phyloP scores from a whole-genome alignment of 2,113 vertebrate species.

The Podarcis cretensis region DNA sequence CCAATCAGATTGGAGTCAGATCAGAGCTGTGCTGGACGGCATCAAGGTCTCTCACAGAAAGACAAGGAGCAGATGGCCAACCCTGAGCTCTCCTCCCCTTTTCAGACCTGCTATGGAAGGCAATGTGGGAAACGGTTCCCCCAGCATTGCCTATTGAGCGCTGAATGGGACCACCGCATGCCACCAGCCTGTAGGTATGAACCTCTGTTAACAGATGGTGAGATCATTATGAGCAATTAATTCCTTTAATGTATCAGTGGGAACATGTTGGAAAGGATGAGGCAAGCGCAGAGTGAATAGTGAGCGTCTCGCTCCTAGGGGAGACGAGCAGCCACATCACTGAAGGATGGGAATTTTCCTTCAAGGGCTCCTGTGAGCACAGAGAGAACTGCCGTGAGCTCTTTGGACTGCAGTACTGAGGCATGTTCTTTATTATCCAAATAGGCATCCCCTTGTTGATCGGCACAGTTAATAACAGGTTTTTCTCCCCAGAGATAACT shows the following conservation, averaged over 20 bases:
- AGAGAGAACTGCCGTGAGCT: constrained; percentile 65
- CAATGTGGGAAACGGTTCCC: constrained; percentile 86
- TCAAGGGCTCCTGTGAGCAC: constrained; percentile 68
- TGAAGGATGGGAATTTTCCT: constrained; percentile 80
- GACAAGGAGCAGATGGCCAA: constrained; percentile 98
- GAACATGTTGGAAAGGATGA: constrained; percentile 93
- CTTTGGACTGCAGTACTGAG: constrained; percentile 64
- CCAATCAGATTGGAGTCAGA: constrained; percentile 90
- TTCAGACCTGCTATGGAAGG: constrained; percentile 85
- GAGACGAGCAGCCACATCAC: constrained; percentile 72
- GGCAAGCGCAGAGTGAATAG: constrained; percentile 86
- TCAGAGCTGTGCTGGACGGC: constrained; percentile 89
- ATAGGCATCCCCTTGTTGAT: constrained; percentile 68
- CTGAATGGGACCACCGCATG: constrained; percentile 93
- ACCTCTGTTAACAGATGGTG: constrained; percentile 97
- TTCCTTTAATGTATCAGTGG: constrained; percentile 98
- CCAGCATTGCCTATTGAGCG: constrained; percentile 82
- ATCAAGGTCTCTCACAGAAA: constrained; percentile 90
- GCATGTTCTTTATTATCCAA: constrained; percentile 76
- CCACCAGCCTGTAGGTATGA: constrained; percentile 93
- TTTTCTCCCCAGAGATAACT: constrained; percentile 66
- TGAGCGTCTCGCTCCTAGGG: constrained; percentile 79
- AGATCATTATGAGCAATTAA: constrained; percentile 99
- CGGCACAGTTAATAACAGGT: constrained; percentile 75
- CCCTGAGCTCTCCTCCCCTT: constrained; percentile 90